Evolutionary conservation across 2,888 invertebrate genomes (phyloP), one percentile per base, ranked within the genome.

Genomic region (Caenorhabditis wallacei): DNA sequence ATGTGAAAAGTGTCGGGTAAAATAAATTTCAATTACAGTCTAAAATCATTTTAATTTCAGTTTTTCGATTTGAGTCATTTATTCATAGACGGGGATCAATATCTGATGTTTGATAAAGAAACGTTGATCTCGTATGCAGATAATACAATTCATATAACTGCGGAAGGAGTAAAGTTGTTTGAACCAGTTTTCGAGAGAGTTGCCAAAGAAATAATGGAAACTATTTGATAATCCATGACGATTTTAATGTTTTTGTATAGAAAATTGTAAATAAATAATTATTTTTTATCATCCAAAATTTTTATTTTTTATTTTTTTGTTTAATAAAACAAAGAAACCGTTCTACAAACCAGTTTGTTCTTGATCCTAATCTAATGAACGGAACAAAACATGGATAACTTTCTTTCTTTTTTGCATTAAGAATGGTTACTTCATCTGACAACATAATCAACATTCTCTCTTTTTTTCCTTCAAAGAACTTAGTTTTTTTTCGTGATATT

Each of bases 131-230:
- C 80, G 1, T 74, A 68, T 35, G 24, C 59, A 11, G 80, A 80
- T 35, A 80, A 80, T 20, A n/a, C 61, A 0, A 24, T 46, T 22
- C 80, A 80, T 40, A 1, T 80, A 10, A 63, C 80, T n/a, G 30
- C 16, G 11, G 13, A 61, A 16, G 80, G 54, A 37, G n/a, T 80
- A 1, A 40, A 68, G n/a, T 10, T 54, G 0, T 66, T 53, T 30
- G 56, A 74, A 13, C 61, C 68, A 2, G 54, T 59, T 18, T 59
- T 80, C 5, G 43, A 43, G 10, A 74, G 35, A 11, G 2, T 57
- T 18, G 57, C 57, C 8, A n/a, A 35, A 2, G 18, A 35, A 5
- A n/a, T 57, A 8, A 57, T 57, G 57, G 8, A 30, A 5, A 5
- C 30, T 5, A 3, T 30, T 3, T 30, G 30, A 30, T 30, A 30